Conservation (phyloP, 2,888 invertebrate genomes). For the Gymnoscelis rufifasciata region DNA sequence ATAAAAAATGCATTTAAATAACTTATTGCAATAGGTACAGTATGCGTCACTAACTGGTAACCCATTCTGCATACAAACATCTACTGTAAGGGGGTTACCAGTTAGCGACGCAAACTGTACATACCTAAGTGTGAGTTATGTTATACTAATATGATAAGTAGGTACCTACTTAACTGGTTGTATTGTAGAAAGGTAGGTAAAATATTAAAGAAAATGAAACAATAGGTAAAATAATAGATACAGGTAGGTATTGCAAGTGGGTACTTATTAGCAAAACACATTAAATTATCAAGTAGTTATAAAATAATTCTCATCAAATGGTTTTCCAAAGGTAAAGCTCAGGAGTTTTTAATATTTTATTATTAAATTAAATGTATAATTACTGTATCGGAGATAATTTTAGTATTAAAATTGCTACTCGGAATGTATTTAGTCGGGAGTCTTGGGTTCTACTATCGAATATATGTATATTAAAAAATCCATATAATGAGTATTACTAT, state of each 20-base stretch:
- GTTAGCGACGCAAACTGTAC: no score
- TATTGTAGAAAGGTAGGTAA: no score
- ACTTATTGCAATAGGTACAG: slow-evolving; percentile 1
- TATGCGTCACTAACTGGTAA: no score
- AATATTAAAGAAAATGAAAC: no score
- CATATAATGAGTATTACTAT: neutral
- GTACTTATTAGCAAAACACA: no score
- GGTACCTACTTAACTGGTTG: neutral
- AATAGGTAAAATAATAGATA: no score
- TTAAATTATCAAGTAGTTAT: no score
- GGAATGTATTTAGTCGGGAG: slow-evolving; percentile 9
- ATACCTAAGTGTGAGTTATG: neutral
- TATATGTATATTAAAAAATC: neutral
- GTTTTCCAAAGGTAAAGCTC: neutral
- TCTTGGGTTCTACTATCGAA: neutral
- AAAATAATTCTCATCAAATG: no score
- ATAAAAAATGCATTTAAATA: slow-evolving; percentile 64
- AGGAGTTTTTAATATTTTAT: neutral
- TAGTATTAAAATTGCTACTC: slow-evolving; percentile 5
- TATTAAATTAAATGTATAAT: neutral
- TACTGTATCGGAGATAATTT: slow-evolving; percentile 5
- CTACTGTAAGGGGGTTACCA: no score
- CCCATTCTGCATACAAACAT: no score
- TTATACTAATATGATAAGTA: neutral
- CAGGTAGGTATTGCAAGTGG: neutral